phyloP scores from a whole-genome alignment of 2,113 vertebrate species.

The Tringa solitaria region DNA sequence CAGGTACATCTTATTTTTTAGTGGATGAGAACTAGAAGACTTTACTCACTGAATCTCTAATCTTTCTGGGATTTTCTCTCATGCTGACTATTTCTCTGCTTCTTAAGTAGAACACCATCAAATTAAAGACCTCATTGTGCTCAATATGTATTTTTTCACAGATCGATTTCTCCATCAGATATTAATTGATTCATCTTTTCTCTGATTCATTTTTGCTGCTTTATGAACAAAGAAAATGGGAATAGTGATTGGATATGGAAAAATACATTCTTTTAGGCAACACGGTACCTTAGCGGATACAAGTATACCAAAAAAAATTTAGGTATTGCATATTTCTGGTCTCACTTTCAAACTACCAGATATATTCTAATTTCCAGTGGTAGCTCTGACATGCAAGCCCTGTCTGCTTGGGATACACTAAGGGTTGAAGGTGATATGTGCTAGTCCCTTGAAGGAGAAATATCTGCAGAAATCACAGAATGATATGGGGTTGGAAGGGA shows the following conservation, averaged over 20 bases:
- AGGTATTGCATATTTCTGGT: not conserved
- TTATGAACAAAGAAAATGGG: not conserved
- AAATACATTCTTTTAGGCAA: not conserved
- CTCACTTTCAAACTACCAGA: not conserved
- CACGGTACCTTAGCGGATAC: not conserved
- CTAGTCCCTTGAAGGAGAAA: not conserved
- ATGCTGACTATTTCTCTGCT: not conserved
- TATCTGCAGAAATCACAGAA: not conserved
- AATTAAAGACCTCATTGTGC: not conserved
- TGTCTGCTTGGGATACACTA: not conserved
- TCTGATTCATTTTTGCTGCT: not conserved
- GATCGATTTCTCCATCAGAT: not conserved
- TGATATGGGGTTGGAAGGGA: too few species aligned
- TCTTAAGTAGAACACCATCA: not conserved
- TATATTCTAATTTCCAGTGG: not conserved
- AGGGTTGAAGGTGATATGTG: not conserved
- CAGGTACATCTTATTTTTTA: not conserved
- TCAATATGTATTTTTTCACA: not conserved
- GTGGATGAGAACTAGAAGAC: not conserved
- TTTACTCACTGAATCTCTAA: not conserved
- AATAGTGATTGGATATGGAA: not conserved
- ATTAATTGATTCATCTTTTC: not conserved
- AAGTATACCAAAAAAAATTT: not conserved
- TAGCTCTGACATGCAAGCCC: not conserved
- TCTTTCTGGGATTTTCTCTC: not conserved